Evolutionary conservation across 2,888 invertebrate genomes (phyloP).

Genomic region (Arrhopalites spinosus): DNA sequence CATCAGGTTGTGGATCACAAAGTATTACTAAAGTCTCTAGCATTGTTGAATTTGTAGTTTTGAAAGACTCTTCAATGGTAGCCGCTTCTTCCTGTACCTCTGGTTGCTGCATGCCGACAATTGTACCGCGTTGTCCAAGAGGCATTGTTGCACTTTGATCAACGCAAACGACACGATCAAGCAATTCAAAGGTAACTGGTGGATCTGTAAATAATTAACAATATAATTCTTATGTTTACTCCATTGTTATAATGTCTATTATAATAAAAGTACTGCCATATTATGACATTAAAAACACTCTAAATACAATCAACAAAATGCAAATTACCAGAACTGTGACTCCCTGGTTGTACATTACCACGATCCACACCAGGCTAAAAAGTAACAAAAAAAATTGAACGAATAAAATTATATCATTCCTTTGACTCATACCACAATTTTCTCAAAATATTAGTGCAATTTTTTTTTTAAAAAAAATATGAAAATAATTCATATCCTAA

Average conservation of each 20-base stretch:
- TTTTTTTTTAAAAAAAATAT: background rate
- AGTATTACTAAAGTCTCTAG: constrained; percentile 48
- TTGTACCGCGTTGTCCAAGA: constrained; percentile 79
- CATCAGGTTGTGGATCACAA: constrained; percentile 49
- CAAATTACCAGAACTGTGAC: no score
- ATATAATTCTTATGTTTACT: no score
- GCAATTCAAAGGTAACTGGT: constrained; percentile 66
- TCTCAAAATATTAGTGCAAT: no score
- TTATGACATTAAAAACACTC: no score
- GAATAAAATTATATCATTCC: background rate
- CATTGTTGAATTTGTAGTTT: constrained; percentile 47
- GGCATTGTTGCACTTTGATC: constrained; percentile 77
- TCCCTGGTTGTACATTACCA: constrained; percentile 70
- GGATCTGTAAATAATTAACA: no score
- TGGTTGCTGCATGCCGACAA: constrained; percentile 67
- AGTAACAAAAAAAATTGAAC: constrained; percentile 8
- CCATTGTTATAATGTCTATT: no score
- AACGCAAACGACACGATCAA: constrained; percentile 84
- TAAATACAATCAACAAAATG: no score
- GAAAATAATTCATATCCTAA: background rate
- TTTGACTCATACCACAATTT: no score
- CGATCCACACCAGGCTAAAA: constrained; percentile 53
- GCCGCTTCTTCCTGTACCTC: constrained; percentile 40
- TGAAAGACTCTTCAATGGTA: constrained; percentile 50
- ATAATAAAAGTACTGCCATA: no score